phyloP scores from a whole-genome alignment of 2,888 invertebrate genomes.

The Protophormia terraenovae region DNA sequence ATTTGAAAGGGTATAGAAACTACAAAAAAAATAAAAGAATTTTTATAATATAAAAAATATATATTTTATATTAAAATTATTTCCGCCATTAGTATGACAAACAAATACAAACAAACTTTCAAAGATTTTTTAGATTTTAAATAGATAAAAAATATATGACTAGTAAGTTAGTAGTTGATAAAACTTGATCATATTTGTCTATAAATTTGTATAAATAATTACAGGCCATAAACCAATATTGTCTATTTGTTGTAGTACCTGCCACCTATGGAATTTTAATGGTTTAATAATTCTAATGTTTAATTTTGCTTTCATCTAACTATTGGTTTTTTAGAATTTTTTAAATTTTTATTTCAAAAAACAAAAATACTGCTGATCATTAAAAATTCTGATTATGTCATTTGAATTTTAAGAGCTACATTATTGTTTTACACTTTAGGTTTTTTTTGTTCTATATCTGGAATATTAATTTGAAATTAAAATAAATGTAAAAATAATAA shows the following conservation, averaged over 20 bases:
- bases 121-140: too few species aligned
- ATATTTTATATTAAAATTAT: neutral
- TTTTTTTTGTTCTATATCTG: neutral
- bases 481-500: too few species aligned
- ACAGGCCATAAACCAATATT: neutral
- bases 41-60: neutral
- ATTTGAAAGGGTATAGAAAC: neutral
- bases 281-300: neutral
- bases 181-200: neutral
- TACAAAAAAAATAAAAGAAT: neutral
- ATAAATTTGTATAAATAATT: neutral
- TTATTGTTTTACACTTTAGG: neutral
- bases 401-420: neutral
- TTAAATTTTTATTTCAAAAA: neutral
- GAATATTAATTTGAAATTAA: conserved; percentile 5
- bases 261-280: conserved; percentile 47
- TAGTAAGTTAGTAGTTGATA: neutral
- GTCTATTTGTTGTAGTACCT: neutral
- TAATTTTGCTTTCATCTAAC: neutral
- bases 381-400: conserved; percentile 42
- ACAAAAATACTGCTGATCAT: conserved; percentile 2
- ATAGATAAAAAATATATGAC: too few species aligned
- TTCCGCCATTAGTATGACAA: conserved; percentile 18
- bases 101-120: neutral
- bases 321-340: neutral